Evolutionary conservation across 1,140 invertebrate species (phyloP).

Genomic region (Cecropterus lyciades): DNA sequence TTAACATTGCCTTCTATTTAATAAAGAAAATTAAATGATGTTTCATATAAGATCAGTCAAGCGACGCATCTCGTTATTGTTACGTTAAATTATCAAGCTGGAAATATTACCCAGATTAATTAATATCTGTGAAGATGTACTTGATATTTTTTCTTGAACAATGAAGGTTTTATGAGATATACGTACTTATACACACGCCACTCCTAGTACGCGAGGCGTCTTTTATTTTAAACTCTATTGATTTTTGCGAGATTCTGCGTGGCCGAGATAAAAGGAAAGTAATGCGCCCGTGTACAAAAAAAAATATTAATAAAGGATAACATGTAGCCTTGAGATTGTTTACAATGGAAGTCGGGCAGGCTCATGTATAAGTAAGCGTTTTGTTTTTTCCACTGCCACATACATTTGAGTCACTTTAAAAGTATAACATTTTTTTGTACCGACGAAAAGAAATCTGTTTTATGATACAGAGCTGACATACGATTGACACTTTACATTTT

Average conservation of each 20-base stretch:
- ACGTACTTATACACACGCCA: neutral
- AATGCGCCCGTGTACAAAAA: neutral
- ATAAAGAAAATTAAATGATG: no score
- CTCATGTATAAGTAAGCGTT: neutral
- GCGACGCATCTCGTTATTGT: no score
- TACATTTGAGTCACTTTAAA: neutral
- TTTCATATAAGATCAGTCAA: no score
- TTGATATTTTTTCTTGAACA: no score
- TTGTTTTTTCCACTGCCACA: neutral
- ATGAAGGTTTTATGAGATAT: no score
- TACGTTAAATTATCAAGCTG: no score
- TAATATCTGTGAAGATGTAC: no score
- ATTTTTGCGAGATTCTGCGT: slow-evolving; percentile 1
- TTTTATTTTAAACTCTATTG: slow-evolving; percentile 4
- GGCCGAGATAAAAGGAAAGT: neutral
- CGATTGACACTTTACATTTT: neutral
- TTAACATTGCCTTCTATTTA: no score
- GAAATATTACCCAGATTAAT: no score
- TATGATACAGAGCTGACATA: neutral
- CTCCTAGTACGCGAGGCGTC: neutral
- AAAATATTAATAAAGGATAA: neutral
- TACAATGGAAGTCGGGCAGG: neutral
- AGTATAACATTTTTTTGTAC: neutral
- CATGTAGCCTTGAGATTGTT: neutral
- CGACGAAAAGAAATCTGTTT: neutral